Base-by-base conservation (phyloP, 1,140 invertebrate genomes). In the Drosophila pseudoananassae region DNA sequence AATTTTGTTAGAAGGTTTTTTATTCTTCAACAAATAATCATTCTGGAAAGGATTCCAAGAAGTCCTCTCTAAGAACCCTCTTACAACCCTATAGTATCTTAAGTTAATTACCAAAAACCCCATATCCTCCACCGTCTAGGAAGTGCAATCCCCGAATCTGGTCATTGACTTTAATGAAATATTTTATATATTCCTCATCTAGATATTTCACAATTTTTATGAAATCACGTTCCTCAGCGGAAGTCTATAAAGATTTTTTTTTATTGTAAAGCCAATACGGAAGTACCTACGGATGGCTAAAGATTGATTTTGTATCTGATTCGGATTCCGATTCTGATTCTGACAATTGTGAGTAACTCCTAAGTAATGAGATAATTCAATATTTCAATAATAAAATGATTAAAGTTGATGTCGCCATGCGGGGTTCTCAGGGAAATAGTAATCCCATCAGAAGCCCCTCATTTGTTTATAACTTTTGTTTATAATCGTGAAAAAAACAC, bases 151-250 rank as follows among this genome's bases (percentile, higher is more conserved):
- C 33, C 33, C 29, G 17, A 29, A 14, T 66, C 38, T 68, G 65
- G 65, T 68, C 65, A 55, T 46, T 46, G 61, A 68, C 65, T 68
- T 8, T 40, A n/a, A n/a, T n/a, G 33, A 36, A 36, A 36, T 5
- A 36, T 36, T 12, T 12, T 10, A 36, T 36, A 45, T 33, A 27
- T 55, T 6, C 6, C 25, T 7, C 25, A 27, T 27, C 25, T 27
- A 27, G 25, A 27, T 27, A 27, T 27, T 27, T 7, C 25, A 6
- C 6, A 27, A 27, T 33, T 33, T 33, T 33, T 10, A 33, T 33
- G 31, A 33, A 33, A 33, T 33, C 31, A 33, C 31, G 31, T 33
- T 33, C 31, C 31, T 9, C 8, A 33, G 31, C 31, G 31, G 31
- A 33, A 33, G 31, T 27, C 25, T 27, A 27, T 27, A 27, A 27